These are phyloP conservation scores for Catharus fuscescens DNA, from an alignment of 2,113 vertebrate genomes.

Conservation along the genomic window DNA sequence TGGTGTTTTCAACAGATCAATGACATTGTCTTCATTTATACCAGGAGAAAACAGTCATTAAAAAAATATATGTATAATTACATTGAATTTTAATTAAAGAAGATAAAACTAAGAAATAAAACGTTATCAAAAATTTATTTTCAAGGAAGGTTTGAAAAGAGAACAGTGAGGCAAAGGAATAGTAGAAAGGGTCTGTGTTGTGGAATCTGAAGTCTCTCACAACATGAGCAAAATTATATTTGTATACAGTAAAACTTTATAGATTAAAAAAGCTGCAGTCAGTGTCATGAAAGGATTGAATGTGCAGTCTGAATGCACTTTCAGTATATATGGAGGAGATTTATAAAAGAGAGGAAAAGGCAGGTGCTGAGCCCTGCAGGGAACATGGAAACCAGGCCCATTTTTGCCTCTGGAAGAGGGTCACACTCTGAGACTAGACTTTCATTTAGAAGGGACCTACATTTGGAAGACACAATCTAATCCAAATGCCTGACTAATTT, in stretches of 20 bases:
- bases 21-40: neutral
- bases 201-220: neutral
- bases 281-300: neutral
- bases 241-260: neutral
- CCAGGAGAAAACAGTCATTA: neutral
- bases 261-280: neutral
- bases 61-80: neutral
- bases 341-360: neutral
- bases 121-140: accelerated
- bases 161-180: neutral
- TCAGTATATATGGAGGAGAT: neutral
- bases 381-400: neutral
- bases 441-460: neutral
- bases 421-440: neutral
- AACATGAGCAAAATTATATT: neutral
- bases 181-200: neutral
- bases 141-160: neutral
- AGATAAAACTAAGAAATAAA: neutral
- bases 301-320: neutral
- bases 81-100: neutral
- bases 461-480: neutral
- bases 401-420: neutral
- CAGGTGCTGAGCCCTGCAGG: neutral
- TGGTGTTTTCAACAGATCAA: neutral
- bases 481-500: neutral